phyloP scores from a whole-genome alignment of 2,888 invertebrate species.

The Sipha maydis region DNA sequence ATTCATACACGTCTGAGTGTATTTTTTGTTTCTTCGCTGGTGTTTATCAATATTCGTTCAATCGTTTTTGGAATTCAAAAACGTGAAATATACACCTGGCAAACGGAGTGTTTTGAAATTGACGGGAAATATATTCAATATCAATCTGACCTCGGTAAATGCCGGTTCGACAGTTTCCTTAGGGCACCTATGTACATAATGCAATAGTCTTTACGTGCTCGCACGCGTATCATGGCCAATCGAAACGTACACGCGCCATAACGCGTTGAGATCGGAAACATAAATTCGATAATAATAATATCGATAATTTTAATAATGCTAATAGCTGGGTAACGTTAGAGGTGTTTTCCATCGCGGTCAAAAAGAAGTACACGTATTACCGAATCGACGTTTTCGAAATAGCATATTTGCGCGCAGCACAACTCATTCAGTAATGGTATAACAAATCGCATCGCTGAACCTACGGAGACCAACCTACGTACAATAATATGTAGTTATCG shows the following conservation, averaged over 20 bases:
- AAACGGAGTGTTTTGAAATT: neutral
- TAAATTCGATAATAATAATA: neutral
- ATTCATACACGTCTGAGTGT: too few relatives aligned
- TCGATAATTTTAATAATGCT: neutral
- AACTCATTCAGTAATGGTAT: neutral
- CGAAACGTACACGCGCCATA: neutral
- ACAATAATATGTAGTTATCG: neutral
- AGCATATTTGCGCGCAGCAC: neutral
- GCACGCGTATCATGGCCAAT: neutral
- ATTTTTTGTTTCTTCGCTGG: too few relatives aligned
- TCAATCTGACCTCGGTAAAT: too few relatives aligned
- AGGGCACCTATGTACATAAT: neutral
- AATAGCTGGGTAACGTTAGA: too few relatives aligned
- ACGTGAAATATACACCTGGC: too few relatives aligned
- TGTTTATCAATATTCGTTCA: too few relatives aligned
- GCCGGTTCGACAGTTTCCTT: too few relatives aligned
- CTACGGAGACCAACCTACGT: neutral
- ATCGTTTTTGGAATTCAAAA: too few relatives aligned
- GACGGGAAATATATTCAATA: neutral
- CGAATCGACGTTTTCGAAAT: neutral
- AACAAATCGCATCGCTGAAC: neutral
- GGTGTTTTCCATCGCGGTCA: neutral
- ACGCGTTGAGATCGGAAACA: neutral
- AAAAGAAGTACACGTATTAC: neutral
- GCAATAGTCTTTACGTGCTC: neutral